Conservation (phyloP, 2,113 vertebrate species). For the Rafetus swinhoei region DNA sequence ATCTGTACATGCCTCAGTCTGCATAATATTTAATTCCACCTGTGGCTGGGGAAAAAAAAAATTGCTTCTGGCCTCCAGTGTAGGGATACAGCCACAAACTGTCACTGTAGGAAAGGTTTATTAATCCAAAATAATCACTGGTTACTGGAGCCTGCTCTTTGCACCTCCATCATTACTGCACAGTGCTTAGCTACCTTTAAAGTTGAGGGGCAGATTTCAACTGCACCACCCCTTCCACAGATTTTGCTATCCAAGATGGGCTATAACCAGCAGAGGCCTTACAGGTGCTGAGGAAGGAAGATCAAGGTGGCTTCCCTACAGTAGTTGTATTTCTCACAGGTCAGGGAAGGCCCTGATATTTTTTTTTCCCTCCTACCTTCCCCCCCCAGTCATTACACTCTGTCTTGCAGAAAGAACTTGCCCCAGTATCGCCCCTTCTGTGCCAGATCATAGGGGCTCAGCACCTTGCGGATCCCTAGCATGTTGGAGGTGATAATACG, state of each 20-base stretch:
- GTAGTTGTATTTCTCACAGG: not conserved
- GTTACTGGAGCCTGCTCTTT: not conserved
- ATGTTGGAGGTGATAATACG: constrained; percentile 85
- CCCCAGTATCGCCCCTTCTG: constrained; percentile 87
- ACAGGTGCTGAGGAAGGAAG: not conserved
- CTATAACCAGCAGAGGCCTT: not conserved
- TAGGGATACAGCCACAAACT: not conserved
- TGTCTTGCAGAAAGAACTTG: constrained; percentile 84
- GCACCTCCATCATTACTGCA: not conserved
- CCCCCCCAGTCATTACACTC: constrained; percentile 75
- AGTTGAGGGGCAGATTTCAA: not conserved
- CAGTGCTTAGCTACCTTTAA: too few relatives aligned
- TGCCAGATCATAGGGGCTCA: constrained; percentile 88
- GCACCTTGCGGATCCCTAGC: constrained; percentile 89
- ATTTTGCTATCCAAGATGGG: not conserved
- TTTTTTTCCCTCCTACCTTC: fast-evolving
- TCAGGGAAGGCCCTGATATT: not conserved
- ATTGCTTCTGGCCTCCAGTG: not conserved
- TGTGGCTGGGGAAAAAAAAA: too few relatives aligned
- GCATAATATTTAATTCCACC: too few relatives aligned
- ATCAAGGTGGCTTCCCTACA: not conserved
- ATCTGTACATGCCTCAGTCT: too few relatives aligned
- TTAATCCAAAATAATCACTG: not conserved
- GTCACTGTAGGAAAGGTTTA: not conserved
- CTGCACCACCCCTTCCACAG: not conserved